These are phyloP conservation scores for Drosophila rubida DNA, from an alignment of 2,888 invertebrate species.

Conservation along the genomic window DNA sequence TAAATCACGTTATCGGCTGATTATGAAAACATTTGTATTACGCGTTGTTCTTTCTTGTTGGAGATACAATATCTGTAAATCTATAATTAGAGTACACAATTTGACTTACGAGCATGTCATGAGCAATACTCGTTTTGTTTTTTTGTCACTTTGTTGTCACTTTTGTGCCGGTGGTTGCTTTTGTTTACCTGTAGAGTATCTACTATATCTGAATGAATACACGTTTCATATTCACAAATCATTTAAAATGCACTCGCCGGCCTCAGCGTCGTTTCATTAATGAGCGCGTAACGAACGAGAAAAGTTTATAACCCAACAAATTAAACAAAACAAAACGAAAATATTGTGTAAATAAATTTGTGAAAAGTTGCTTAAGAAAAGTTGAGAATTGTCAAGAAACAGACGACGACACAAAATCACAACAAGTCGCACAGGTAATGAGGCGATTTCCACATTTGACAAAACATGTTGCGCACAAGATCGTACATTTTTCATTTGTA, in stretches of 20 bases:
- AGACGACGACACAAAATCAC: not conserved
- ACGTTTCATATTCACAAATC: constrained; percentile 37
- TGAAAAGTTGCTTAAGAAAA: constrained; percentile 31
- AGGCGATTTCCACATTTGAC: constrained; percentile 11
- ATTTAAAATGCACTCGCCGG: constrained; percentile 51
- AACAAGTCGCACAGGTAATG: constrained; percentile 11
- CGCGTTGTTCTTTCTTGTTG: constrained; percentile 40
- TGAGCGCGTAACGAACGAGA: constrained; percentile 42
- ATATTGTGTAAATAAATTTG: constrained; percentile 38
- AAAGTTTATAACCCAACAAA: constrained; percentile 13
- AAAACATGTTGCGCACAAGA: constrained; percentile 13
- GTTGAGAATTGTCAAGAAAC: constrained; percentile 32
- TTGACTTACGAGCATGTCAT: constrained; percentile 35
- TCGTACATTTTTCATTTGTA: constrained; percentile 14
- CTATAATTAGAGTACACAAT: constrained; percentile 64
- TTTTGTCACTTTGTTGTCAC: constrained; percentile 14
- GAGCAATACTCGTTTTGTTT: constrained; percentile 27
- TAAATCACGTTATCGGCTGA: constrained; percentile 51
- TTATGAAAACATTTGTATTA: constrained; percentile 68
- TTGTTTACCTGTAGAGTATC: constrained; percentile 57
- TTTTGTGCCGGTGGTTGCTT: constrained; percentile 35
- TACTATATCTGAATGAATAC: constrained; percentile 29
- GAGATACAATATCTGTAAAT: constrained; percentile 71
- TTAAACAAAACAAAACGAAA: constrained; percentile 6
- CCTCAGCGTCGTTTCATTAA: constrained; percentile 55